Conservation (phyloP, 2,888 invertebrate species). For the Kryphioiulus occultus region DNA sequence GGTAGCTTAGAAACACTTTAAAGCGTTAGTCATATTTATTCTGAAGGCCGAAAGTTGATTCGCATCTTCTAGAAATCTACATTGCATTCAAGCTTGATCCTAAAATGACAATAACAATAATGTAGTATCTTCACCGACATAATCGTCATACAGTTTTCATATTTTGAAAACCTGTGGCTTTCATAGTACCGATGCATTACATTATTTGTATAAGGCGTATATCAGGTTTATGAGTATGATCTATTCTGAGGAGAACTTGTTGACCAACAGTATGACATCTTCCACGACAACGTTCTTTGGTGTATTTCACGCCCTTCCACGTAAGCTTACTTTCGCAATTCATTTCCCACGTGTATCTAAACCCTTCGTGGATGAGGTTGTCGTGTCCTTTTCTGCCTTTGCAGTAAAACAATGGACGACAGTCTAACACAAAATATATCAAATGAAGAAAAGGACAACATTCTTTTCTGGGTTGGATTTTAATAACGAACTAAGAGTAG, state of each 20-base stretch:
- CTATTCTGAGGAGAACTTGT: neutral
- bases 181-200: neutral
- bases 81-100: too few relatives aligned
- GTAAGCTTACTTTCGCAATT: neutral
- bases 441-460: neutral
- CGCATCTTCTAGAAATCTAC: too few relatives aligned
- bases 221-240: neutral
- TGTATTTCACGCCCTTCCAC: constrained; percentile 38
- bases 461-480: too few relatives aligned
- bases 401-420: neutral
- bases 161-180: too few relatives aligned
- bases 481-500: too few relatives aligned
- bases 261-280: constrained; percentile 42
- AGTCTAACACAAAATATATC: constrained; percentile 9
- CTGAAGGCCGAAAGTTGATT: too few relatives aligned
- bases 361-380: constrained; percentile 11
- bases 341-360: neutral
- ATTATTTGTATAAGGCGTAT: neutral
- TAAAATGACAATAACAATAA: too few relatives aligned
- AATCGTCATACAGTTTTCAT: too few relatives aligned
- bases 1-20: too few relatives aligned
- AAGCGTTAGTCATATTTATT: too few relatives aligned
- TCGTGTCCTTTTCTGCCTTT: neutral
- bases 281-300: constrained; percentile 8
- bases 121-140: too few relatives aligned